These are phyloP conservation scores for Polypterus senegalus DNA, from an alignment of 2,113 vertebrate species.

Conservation along the genomic window DNA sequence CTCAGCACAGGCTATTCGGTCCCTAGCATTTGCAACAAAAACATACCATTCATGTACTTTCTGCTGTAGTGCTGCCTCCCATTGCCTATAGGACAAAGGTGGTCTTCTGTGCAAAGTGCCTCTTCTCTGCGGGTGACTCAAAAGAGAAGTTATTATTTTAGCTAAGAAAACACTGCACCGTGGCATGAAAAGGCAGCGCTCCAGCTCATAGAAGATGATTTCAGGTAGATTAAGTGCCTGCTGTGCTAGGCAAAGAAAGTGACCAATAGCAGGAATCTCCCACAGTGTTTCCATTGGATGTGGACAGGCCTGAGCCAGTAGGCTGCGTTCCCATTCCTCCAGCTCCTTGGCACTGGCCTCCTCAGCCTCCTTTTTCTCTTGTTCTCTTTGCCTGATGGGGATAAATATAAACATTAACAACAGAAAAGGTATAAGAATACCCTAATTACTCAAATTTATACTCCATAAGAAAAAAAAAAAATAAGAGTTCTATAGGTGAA, in stretches of 20 bases:
- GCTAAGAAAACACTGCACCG: conserved; percentile 83
- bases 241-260: conserved; percentile 94
- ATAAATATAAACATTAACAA: not conserved
- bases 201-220: conserved; percentile 90
- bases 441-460: no score
- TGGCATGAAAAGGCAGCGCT: conserved; percentile 91
- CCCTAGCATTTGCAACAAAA: conserved; percentile 57
- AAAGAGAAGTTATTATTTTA: conserved; percentile 91
- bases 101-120: conserved; percentile 72
- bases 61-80: conserved; percentile 81
- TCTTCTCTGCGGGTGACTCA: conserved; percentile 74
- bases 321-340: conserved; percentile 82
- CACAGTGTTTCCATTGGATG: conserved; percentile 74
- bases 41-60: conserved; percentile 82
- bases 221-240: conserved; percentile 87
- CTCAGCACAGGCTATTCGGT: conserved; percentile 65
- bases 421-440: not conserved
- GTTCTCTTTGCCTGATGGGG: conserved; percentile 71
- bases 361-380: conserved; percentile 85
- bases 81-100: conserved; percentile 72
- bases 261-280: conserved; percentile 94
- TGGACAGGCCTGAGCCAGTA: conserved; percentile 71
- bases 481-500: no score
- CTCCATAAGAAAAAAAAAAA: no score
- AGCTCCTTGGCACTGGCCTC: conserved; percentile 88